Conservation (phyloP, 2,888 invertebrate species). For the Drosophila meridiana region DNA sequence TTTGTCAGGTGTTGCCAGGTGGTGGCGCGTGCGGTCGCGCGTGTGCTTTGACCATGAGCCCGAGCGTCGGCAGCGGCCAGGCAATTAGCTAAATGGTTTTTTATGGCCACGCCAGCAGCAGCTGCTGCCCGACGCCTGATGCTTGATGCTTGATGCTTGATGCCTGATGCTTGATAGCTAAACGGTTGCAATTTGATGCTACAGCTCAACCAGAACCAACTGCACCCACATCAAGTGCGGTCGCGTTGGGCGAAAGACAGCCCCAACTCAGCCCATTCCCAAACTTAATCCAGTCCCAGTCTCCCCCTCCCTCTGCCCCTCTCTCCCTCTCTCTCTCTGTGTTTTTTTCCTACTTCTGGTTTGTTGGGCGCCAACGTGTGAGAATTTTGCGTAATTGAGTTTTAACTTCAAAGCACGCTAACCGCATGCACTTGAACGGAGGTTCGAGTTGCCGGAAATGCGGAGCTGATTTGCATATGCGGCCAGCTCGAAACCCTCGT, state of each 20-base stretch:
- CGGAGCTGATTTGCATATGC: slow-evolving; percentile 73
- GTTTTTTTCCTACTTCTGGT: background rate
- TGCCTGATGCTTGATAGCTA: slow-evolving; percentile 62
- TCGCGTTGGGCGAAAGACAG: slow-evolving; percentile 15
- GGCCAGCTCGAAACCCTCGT: slow-evolving; percentile 10
- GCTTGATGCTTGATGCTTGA: background rate
- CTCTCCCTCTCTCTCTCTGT: background rate
- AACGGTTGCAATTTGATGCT: slow-evolving; percentile 56
- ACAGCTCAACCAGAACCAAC: slow-evolving; percentile 31
- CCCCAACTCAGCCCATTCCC: background rate
- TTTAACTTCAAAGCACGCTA: slow-evolving; percentile 76
- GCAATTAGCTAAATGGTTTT: slow-evolving; percentile 77
- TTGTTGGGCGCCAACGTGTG: slow-evolving; percentile 71
- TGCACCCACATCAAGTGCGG: slow-evolving; percentile 66
- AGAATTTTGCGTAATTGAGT: slow-evolving; percentile 81
- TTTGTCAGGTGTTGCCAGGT: slow-evolving; percentile 52
- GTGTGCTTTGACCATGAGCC: slow-evolving; percentile 4
- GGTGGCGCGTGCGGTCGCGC: slow-evolving; percentile 13
- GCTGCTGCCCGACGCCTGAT: slow-evolving; percentile 30
- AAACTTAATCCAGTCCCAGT: background rate
- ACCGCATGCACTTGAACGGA: slow-evolving; percentile 73
- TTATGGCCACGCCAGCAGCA: slow-evolving; percentile 47
- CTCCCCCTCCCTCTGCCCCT: background rate
- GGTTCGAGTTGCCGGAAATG: slow-evolving; percentile 39
- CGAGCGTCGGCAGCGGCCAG: slow-evolving; percentile 23